These are phyloP conservation scores for Yponomeuta sedellus DNA, from an alignment of 2,888 invertebrate species.

Conservation along the genomic window DNA sequence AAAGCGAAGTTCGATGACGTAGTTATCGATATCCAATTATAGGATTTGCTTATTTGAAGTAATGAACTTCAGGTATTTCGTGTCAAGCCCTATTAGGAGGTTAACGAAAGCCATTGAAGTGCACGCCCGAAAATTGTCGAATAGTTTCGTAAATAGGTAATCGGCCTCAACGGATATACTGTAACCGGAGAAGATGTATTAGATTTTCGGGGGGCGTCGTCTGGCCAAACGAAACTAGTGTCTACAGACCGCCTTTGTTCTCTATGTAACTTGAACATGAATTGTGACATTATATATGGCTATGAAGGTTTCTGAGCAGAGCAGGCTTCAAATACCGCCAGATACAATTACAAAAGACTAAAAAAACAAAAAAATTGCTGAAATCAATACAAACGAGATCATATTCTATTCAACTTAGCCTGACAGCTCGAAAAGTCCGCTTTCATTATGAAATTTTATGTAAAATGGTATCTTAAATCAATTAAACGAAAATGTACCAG, in stretches of 20 bases:
- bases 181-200: conserved; percentile 49
- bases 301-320: conserved; percentile 13
- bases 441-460: too few species aligned
- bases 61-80: conserved; percentile 63
- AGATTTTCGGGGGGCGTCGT: conserved; percentile 14
- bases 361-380: neutral
- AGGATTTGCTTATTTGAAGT: conserved; percentile 57
- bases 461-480: too few species aligned
- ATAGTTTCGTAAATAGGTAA: conserved; percentile 55
- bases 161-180: conserved; percentile 55
- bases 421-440: too few species aligned
- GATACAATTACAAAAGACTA: conserved; percentile 8
- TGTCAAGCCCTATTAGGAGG: conserved; percentile 65
- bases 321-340: conserved; percentile 15
- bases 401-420: neutral
- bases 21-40: conserved; percentile 58
- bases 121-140: conserved; percentile 64
- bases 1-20: conserved; percentile 33
- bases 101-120: conserved; percentile 68
- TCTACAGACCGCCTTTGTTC: conserved; percentile 3
- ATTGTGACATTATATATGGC: conserved; percentile 2
- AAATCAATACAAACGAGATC: neutral
- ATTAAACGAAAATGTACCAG: too few species aligned
- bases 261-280: conserved; percentile 7
- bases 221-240: neutral